These are phyloP conservation scores for Austrolebias charrua DNA, from an alignment of 2,797 vertebrate genomes.

Conservation along the genomic window DNA sequence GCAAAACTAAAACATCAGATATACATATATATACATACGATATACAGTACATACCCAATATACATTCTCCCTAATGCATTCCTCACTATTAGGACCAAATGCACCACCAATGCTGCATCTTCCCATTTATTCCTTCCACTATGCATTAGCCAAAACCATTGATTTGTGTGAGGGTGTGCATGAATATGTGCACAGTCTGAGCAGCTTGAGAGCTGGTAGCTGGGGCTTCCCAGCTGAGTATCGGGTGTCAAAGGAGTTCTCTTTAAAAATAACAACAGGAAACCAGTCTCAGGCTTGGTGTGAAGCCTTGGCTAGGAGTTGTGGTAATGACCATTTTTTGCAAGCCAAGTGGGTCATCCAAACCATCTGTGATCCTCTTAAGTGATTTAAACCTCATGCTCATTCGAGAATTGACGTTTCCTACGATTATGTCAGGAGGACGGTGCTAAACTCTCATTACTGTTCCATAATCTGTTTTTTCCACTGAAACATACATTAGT, in stretches of 20 bases:
- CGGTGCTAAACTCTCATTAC: neutral
- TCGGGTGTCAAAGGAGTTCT: slow-evolving; percentile 11
- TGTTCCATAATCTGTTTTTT: neutral
- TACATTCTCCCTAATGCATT: slow-evolving; percentile 35
- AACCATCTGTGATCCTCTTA: slow-evolving; percentile 52
- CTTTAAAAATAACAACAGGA: slow-evolving; percentile 53
- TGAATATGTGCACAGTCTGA: slow-evolving; percentile 4
- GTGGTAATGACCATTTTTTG: slow-evolving; percentile 15
- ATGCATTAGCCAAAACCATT: slow-evolving; percentile 41
- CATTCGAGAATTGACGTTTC: slow-evolving; percentile 21
- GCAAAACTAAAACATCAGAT: neutral
- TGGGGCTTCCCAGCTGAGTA: slow-evolving; percentile 48
- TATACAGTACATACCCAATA: too few species aligned
- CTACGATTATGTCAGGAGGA: neutral
- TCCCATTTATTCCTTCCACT: slow-evolving; percentile 44
- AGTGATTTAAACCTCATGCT: slow-evolving; percentile 41
- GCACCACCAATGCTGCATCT: neutral
- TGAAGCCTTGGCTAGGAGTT: slow-evolving; percentile 46
- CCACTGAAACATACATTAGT: slow-evolving; percentile 85
- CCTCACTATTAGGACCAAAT: slow-evolving; percentile 35
- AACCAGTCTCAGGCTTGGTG: slow-evolving; percentile 49
- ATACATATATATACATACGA: too few species aligned
- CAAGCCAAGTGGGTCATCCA: slow-evolving; percentile 42
- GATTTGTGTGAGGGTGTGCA: slow-evolving; percentile 13
- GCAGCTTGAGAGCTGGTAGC: slow-evolving; percentile 36